phyloP scores from a whole-genome alignment of 2,888 invertebrate genomes.

The Ellobium chinense region DNA sequence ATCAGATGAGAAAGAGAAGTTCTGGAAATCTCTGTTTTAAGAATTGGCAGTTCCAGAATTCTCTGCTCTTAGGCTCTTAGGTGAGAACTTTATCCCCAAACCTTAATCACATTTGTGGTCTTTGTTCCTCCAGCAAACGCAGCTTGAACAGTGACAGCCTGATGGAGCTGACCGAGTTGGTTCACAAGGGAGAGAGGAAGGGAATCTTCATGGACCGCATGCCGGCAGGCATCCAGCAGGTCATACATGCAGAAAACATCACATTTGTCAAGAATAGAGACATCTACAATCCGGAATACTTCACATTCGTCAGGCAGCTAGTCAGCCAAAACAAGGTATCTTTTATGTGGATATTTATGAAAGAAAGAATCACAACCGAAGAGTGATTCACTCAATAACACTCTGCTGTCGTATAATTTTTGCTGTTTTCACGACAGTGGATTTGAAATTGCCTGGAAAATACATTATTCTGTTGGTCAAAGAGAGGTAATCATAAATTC shows the following conservation, averaged over 20 bases:
- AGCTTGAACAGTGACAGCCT: slow-evolving; percentile 78
- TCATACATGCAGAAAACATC: slow-evolving; percentile 80
- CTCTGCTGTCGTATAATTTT: too few species aligned
- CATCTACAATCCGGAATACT: slow-evolving; percentile 80
- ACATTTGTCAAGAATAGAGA: slow-evolving; percentile 80
- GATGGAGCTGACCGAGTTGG: slow-evolving; percentile 80
- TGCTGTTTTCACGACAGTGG: too few species aligned
- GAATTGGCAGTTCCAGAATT: too few species aligned
- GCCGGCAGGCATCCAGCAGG: slow-evolving; percentile 78
- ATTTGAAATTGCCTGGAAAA: too few species aligned
- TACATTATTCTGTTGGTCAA: too few species aligned
- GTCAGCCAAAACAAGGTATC: slow-evolving; percentile 61
- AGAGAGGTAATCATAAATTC: too few species aligned
- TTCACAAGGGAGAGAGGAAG: slow-evolving; percentile 80
- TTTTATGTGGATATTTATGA: background rate
- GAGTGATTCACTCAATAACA: too few species aligned
- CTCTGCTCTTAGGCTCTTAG: too few species aligned
- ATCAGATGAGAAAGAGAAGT: too few species aligned
- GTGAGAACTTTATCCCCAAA: too few species aligned
- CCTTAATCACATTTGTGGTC: too few species aligned
- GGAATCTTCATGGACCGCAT: slow-evolving; percentile 79
- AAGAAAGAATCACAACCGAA: background rate
- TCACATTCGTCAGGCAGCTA: slow-evolving; percentile 78
- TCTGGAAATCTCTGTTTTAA: too few species aligned
- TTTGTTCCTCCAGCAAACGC: slow-evolving; percentile 60